Base-by-base conservation (phyloP, 2,113 vertebrate species). In the Pelecanus crispus region DNA sequence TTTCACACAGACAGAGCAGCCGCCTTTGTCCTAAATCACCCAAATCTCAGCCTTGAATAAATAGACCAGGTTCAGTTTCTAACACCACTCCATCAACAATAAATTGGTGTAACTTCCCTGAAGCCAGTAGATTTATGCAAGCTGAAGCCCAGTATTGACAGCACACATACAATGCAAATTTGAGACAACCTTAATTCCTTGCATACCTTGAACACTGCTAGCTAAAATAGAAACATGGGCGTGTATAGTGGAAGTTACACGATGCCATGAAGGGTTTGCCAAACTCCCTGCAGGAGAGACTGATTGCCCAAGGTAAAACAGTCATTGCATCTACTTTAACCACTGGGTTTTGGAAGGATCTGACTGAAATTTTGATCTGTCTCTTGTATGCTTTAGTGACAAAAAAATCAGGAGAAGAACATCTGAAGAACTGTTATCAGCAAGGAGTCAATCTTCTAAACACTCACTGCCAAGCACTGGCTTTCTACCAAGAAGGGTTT, bases 111-210 rank as follows among this genome's bases (percentile, higher is more conserved):
- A 56, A 44, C 40, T 20, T 88, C 53, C 29, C 28, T 49, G 24
- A 80, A 94, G 28, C 9, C 56, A 38, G 16, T 5, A 53, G 56
- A 55, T 56, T 44, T 56, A 62, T 38, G 13, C 15, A 40, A 59
- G 17, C 32, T 72, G 47, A 87, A 92, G n/a, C 6, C 26, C 29
- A 13, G 4, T 12, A 45, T 24, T 73, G 47, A 28, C 21, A 77
- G 8, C 13, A 45, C 20, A 12, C 7, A 17, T n/a, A 16, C 34
- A 22, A 5, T 0, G 0, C 19, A 56, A 78, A 2, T 86, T 55
- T 59, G 50, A 80, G 63, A 22, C 52, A 92, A 10, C 7, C n/a
- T 63, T 89, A 59, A 63, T 83, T 94, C n/a, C 21, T 62, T 58
- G 26, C 42, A 66, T 65, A 58, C 45, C 58, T 70, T 49, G 53